phyloP scores from a whole-genome alignment of 1,140 invertebrate genomes.

The Papilio xuthus region DNA sequence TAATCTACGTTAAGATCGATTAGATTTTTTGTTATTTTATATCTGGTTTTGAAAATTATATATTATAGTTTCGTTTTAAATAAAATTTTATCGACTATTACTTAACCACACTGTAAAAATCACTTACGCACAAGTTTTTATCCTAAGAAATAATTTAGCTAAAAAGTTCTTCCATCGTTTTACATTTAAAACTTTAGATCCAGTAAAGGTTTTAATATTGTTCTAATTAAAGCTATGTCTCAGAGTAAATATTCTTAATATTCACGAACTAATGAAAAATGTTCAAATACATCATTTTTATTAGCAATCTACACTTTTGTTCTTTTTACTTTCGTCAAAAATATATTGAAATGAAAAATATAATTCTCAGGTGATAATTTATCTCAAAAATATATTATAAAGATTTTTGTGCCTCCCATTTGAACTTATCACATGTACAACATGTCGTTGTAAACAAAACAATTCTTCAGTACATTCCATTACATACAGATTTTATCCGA shows the following conservation, averaged over 20 bases:
- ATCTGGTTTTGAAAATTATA: background rate
- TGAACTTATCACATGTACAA: too few relatives aligned
- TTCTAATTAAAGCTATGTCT: conserved; percentile 1
- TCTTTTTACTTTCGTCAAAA: too few relatives aligned
- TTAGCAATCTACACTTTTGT: too few relatives aligned
- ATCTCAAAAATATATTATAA: background rate
- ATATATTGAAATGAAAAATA: too few relatives aligned
- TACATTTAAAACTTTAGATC: background rate
- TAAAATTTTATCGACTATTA: background rate
- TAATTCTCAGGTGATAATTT: background rate
- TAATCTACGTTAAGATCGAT: background rate
- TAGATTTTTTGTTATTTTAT: background rate
- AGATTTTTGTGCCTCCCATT: too few relatives aligned
- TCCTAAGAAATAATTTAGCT: background rate
- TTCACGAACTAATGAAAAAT: too few relatives aligned
- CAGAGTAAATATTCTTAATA: too few relatives aligned
- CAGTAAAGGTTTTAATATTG: background rate
- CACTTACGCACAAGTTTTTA: background rate
- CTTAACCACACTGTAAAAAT: background rate
- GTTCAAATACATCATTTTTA: too few relatives aligned
- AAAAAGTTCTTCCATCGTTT: background rate
- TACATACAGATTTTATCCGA: background rate
- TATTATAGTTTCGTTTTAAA: too few relatives aligned
- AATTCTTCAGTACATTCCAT: background rate
- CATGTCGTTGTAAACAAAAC: too few relatives aligned